phyloP scores from a whole-genome alignment of 2,888 invertebrate genomes.

The Chromoteleia sp. region DNA sequence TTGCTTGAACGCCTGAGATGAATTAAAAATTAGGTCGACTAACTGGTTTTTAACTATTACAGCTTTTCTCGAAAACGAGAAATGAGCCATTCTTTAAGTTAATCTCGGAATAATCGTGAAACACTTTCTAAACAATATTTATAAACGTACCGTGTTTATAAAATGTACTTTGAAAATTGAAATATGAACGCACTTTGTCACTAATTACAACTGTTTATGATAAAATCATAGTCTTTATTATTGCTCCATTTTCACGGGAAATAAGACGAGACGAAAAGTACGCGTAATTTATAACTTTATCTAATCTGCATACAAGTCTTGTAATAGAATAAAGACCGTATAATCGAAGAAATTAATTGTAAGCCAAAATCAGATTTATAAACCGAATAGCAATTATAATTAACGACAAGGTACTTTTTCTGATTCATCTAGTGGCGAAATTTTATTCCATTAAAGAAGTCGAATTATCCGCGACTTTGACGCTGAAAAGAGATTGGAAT shows the following conservation, averaged over 20 bases:
- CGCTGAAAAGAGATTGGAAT: too few species aligned
- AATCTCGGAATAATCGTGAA: conserved; percentile 59
- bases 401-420: neutral
- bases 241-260: conserved; percentile 22
- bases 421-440: neutral
- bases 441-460: neutral
- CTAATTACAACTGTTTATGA: conserved; percentile 8
- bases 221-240: conserved; percentile 5
- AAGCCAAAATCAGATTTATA: neutral
- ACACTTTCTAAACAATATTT: conserved; percentile 64
- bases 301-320: conserved; percentile 16
- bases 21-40: conserved; percentile 47
- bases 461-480: neutral
- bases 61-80: conserved; percentile 54
- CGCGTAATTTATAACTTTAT: neutral
- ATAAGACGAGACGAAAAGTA: conserved; percentile 9
- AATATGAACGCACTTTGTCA: conserved; percentile 8
- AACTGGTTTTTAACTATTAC: conserved; percentile 50
- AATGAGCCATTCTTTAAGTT: conserved; percentile 60
- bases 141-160: conserved; percentile 12
- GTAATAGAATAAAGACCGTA: neutral
- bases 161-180: conserved; percentile 16
- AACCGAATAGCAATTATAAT: neutral
- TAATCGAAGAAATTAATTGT: neutral
- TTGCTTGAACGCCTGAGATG: conserved; percentile 14